These are phyloP conservation scores for Anguilla megastoma DNA, from an alignment of 2,797 vertebrate genomes.

Conservation along the genomic window DNA sequence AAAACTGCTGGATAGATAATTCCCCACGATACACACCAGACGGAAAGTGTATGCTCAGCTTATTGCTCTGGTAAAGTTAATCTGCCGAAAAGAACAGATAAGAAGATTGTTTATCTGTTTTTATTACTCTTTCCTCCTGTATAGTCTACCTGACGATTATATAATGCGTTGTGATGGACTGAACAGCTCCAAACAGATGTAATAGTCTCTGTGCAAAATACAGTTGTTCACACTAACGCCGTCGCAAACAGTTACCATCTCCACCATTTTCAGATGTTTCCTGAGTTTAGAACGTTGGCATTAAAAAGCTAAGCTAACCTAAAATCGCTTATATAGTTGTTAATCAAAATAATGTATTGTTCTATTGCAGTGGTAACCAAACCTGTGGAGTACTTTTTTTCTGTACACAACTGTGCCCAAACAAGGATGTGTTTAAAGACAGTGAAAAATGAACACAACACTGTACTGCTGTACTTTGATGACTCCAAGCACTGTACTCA, in stretches of 20 bases:
- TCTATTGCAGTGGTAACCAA: no score
- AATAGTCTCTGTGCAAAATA: background rate
- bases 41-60: background rate
- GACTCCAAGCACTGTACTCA: background rate
- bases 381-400: background rate
- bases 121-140: background rate
- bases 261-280: no score
- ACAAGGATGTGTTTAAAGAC: background rate
- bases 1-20: background rate
- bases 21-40: background rate
- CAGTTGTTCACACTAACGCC: background rate
- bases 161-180: background rate
- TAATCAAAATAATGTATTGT: no score
- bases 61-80: background rate
- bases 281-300: no score
- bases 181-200: background rate
- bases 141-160: background rate
- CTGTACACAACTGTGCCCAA: background rate
- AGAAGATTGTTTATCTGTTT: background rate
- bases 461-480: background rate
- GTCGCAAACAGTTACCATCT: background rate
- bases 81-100: background rate
- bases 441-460: background rate
- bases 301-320: no score
- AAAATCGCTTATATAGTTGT: no score